These are phyloP conservation scores for Leptinotarsa undecemlineata DNA, from an alignment of 1,140 invertebrate species.

Conservation along the genomic window DNA sequence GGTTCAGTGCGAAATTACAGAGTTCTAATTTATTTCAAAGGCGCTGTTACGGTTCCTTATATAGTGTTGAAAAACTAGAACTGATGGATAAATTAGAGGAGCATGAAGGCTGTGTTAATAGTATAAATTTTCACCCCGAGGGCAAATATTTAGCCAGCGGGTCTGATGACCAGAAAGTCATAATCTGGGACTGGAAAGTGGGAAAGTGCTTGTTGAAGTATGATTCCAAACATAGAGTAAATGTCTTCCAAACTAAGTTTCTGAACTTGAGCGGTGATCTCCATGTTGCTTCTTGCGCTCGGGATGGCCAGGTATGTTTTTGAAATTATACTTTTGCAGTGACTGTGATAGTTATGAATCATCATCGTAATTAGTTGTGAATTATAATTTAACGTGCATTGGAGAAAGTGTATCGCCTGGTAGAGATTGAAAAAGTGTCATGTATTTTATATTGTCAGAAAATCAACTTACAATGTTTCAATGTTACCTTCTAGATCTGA, in stretches of 20 bases:
- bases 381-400: too few relatives aligned
- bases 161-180: constrained; percentile 84
- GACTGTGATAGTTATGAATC: too few relatives aligned
- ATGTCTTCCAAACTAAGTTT: constrained; percentile 87
- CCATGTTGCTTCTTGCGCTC: constrained; percentile 83
- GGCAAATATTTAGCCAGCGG: constrained; percentile 79
- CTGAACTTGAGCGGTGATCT: constrained; percentile 69
- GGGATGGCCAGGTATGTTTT: constrained; percentile 80
- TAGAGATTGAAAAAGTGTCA: too few relatives aligned
- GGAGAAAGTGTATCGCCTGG: too few relatives aligned
- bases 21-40: constrained; percentile 66
- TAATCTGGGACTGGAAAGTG: constrained; percentile 89
- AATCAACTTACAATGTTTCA: too few relatives aligned
- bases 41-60: constrained; percentile 79
- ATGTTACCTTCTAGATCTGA: too few relatives aligned
- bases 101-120: constrained; percentile 91
- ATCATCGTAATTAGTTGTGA: too few relatives aligned
- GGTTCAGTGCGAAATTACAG: constrained; percentile 57
- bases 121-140: constrained; percentile 84
- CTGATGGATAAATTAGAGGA: constrained; percentile 76
- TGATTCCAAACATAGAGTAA: constrained; percentile 79
- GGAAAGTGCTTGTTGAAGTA: constrained; percentile 68
- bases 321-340: too few relatives aligned
- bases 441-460: too few relatives aligned
- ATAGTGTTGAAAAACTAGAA: constrained; percentile 81